A percentile compares a stretch with the other conserved stretches of the same genome.
Evolutionary conservation across 2,888 invertebrate genomes (phyloP).

Genomic region (Microchrysa polita): DNA sequence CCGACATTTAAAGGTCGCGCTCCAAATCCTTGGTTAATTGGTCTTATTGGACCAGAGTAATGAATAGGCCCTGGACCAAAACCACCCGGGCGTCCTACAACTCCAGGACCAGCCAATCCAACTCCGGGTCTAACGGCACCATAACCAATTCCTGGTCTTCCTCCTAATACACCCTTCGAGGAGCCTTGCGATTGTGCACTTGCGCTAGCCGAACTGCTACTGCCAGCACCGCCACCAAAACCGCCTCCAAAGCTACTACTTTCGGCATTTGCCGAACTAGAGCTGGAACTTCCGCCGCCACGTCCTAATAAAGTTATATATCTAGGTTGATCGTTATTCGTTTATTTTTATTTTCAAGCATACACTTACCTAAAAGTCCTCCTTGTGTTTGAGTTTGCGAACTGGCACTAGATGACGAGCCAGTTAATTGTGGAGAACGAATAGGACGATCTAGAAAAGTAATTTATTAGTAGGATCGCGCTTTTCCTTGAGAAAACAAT

Average conservation of each 20-base stretch:
- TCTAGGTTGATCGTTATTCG: too few species aligned
- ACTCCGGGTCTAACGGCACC: not conserved
- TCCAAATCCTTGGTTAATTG: not conserved
- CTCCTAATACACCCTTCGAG: not conserved
- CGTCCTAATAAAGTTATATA: too few species aligned
- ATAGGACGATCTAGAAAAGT: not conserved
- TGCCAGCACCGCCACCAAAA: slow-evolving; percentile 1
- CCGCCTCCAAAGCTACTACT: not conserved
- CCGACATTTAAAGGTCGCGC: not conserved
- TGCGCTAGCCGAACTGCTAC: slow-evolving; percentile 8
- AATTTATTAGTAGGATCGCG: too few species aligned
- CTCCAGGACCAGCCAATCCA: not conserved
- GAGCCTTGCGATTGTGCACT: not conserved
- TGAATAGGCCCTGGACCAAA: not conserved
- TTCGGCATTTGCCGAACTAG: slow-evolving; percentile 10
- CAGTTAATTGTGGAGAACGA: not conserved
- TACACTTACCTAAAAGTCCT: not conserved
- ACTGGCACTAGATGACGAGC: slow-evolving; percentile 2
- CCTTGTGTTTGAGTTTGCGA: not conserved
- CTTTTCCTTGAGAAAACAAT: too few species aligned
- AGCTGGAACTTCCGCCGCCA: not conserved
- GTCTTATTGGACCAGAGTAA: not conserved
- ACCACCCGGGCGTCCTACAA: not conserved
- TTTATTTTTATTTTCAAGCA: too few species aligned
- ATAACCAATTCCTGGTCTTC: not conserved